Conservation (phyloP, 2,888 invertebrate species). For the Hemicrepidius hirtus region DNA sequence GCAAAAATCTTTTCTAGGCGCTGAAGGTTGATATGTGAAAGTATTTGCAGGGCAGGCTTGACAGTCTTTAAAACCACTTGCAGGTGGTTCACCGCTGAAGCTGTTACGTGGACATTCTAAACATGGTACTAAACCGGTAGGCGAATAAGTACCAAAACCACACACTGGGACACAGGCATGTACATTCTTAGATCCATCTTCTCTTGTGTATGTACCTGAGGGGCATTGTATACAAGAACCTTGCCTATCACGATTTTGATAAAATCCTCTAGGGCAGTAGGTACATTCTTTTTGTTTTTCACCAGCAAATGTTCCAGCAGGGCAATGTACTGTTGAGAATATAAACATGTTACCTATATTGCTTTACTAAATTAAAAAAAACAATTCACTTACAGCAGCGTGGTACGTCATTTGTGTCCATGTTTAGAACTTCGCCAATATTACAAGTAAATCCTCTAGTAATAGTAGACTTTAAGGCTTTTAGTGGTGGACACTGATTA, state of each 20-base stretch:
- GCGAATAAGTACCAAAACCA: slow-evolving; percentile 96
- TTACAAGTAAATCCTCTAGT: slow-evolving; percentile 94
- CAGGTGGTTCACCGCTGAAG: slow-evolving; percentile 90
- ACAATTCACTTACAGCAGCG: slow-evolving; percentile 85
- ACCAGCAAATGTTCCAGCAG: slow-evolving; percentile 95
- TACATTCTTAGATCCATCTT: slow-evolving; percentile 91
- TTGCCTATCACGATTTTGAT: slow-evolving; percentile 94
- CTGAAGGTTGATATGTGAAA: slow-evolving; percentile 94
- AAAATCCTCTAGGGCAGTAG: slow-evolving; percentile 93
- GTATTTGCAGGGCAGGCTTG: slow-evolving; percentile 93
- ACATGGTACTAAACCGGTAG: slow-evolving; percentile 94
- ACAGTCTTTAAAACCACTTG: slow-evolving; percentile 94
- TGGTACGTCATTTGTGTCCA: slow-evolving; percentile 93
- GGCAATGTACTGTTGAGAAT: slow-evolving; percentile 89
- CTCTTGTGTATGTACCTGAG: slow-evolving; percentile 92
- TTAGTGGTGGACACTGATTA: slow-evolving; percentile 93
- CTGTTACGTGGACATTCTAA: slow-evolving; percentile 95
- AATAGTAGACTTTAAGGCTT: slow-evolving; percentile 89
- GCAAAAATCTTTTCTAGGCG: slow-evolving; percentile 87
- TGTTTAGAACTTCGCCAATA: slow-evolving; percentile 94
- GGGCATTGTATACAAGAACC: slow-evolving; percentile 94
- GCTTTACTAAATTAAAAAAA: too few species aligned
- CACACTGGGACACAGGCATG: slow-evolving; percentile 95
- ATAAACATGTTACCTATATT: not conserved
- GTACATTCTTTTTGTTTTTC: slow-evolving; percentile 94